A percentile compares a stretch with the other conserved stretches of the same genome.
phyloP scores from a whole-genome alignment of 2,888 invertebrate species.

The Tachystola acroxantha region DNA sequence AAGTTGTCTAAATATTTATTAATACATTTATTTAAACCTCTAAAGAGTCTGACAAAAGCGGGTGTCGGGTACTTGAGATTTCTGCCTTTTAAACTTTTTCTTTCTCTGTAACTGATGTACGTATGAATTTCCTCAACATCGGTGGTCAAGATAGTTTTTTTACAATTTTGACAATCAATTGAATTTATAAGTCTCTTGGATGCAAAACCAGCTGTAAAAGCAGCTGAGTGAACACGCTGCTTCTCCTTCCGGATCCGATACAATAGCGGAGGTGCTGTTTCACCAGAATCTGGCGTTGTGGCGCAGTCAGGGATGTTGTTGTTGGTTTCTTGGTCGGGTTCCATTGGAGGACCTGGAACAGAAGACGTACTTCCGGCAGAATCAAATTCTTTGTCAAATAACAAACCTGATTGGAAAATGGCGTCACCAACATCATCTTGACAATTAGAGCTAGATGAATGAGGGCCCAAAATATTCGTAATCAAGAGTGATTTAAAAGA shows the following conservation, averaged over 20 bases:
- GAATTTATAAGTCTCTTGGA: not conserved
- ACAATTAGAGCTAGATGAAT: slow-evolving; percentile 9
- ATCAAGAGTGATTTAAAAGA: slow-evolving; percentile 15
- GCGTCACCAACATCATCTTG: slow-evolving; percentile 4
- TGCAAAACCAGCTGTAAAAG: slow-evolving; percentile 3
- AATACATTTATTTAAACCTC: not conserved
- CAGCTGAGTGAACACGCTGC: not conserved
- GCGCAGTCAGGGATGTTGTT: not conserved
- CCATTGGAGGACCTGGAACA: not conserved
- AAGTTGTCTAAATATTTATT: not conserved
- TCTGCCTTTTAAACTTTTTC: not conserved
- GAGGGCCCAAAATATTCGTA: slow-evolving; percentile 9
- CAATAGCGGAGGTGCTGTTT: not conserved
- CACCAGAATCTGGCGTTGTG: too few species aligned
- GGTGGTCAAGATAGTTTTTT: not conserved
- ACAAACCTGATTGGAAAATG: not conserved
- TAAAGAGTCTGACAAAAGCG: not conserved
- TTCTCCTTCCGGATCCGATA: not conserved
- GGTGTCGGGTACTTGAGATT: slow-evolving; percentile 1
- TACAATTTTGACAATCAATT: not conserved
- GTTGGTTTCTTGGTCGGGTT: not conserved
- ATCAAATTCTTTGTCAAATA: not conserved
- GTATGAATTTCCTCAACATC: not conserved
- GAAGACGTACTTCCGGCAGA: not conserved
- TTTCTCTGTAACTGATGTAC: not conserved